Percentiles rank a stretch among this genome's conserved stretches.
phyloP scores from a whole-genome alignment of 1,140 invertebrate genomes.

The Cataglyphis hispanica region DNA sequence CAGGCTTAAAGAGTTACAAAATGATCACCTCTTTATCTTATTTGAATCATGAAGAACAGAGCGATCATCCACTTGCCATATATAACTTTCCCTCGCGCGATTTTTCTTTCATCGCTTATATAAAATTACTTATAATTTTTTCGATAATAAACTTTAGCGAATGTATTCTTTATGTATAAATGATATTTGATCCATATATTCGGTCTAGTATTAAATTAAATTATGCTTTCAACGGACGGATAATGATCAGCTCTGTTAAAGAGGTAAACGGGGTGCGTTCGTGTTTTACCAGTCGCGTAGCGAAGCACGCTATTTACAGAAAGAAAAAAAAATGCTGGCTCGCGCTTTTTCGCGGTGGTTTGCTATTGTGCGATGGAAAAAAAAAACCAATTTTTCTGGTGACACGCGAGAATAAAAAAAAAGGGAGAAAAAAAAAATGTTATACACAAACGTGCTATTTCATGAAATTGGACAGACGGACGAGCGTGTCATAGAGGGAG shows the following conservation, averaged over 20 bases:
- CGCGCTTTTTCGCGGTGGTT: slow-evolving; percentile 70
- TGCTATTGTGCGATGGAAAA: slow-evolving; percentile 71
- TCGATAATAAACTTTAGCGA: neutral
- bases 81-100: neutral
- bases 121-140: neutral
- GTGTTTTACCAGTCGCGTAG: slow-evolving; percentile 64
- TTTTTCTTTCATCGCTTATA: neutral
- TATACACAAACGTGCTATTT: slow-evolving; percentile 70
- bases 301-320: slow-evolving; percentile 65
- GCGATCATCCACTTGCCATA: neutral
- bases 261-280: slow-evolving; percentile 53
- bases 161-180: neutral
- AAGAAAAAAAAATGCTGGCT: slow-evolving; percentile 42
- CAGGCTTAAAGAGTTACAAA: slow-evolving; percentile 1
- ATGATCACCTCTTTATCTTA: neutral
- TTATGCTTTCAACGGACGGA: slow-evolving; percentile 2
- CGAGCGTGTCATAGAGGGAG: slow-evolving; percentile 49
- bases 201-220: slow-evolving; percentile 26
- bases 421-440: slow-evolving; percentile 19
- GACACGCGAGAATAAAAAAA: slow-evolving; percentile 66
- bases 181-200: neutral
- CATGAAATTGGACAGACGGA: slow-evolving; percentile 59
- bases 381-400: slow-evolving; percentile 75
- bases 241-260: slow-evolving; percentile 23
- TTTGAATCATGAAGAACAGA: slow-evolving; percentile 14